These are phyloP conservation scores for Sphyrna mokarran DNA, from an alignment of 2,113 vertebrate species.

Conservation along the genomic window DNA sequence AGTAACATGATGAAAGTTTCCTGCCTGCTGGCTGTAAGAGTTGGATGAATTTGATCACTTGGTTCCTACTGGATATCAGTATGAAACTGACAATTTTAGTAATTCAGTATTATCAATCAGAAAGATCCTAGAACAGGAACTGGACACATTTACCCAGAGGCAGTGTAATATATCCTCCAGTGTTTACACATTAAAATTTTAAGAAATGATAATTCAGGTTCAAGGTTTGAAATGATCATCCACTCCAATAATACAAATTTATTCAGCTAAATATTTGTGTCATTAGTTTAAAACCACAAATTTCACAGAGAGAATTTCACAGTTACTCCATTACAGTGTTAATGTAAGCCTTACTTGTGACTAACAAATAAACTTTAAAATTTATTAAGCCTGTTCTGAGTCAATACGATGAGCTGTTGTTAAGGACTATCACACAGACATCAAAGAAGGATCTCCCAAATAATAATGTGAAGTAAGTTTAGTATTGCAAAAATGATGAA, in stretches of 20 bases:
- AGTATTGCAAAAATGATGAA: neutral
- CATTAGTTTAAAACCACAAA: neutral
- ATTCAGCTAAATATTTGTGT: neutral
- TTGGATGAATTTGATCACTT: neutral
- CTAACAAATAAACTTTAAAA: neutral
- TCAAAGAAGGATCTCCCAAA: neutral
- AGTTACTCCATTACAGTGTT: too few species aligned
- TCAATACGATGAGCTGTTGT: neutral
- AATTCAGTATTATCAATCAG: neutral
- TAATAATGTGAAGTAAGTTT: neutral
- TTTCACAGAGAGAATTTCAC: too few species aligned
- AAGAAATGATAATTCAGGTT: neutral
- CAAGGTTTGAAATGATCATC: neutral
- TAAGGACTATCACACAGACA: neutral
- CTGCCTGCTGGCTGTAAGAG: neutral
- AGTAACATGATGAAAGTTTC: neutral
- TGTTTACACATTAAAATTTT: neutral
- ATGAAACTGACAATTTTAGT: neutral
- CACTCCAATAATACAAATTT: neutral
- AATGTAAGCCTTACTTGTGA: too few species aligned
- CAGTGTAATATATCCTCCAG: neutral
- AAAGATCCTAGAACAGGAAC: neutral
- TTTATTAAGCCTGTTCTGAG: neutral
- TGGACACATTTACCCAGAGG: neutral
- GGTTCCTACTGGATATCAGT: neutral